Evolutionary conservation across 1,140 invertebrate genomes (phyloP), one percentile per base, ranked within the genome.

Genomic region (Drosophila murphyi): DNA sequence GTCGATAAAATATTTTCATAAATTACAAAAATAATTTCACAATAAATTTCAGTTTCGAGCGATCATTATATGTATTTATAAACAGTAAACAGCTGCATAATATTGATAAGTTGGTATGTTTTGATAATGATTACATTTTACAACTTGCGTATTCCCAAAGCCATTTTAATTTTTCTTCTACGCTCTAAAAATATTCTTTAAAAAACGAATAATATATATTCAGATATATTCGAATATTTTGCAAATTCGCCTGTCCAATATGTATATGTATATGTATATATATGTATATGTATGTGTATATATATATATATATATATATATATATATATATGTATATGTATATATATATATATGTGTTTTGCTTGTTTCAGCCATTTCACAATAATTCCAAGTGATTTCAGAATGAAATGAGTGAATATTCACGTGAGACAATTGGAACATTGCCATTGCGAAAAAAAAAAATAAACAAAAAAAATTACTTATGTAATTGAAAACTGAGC

Each of bases 401-500:
- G 3, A 35, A 59, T 57, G 45, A 32, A 54, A 65, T 51, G 41
- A 32, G 12, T 31, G 12, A 20, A 45, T 34, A 71, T 12, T 88
- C 80, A 88, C 83, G 83, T 83, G 83, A 83, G 65, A 35, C 32
- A 59, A 74, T 77, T 68, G 43, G 47, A 72, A 76, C 52, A 75
- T 82, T 78, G 56, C 20, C 3, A 43, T 62, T 48, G 12, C 7
- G 50, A 32, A 50, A 47, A 35, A 50, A 47, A 35, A 28, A 28
- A 51, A 57, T 41, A 41, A 41, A 3, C 39, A 43, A n/a, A n/a
- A 20, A 20, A 20, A 20, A 20, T 45, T 5, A 37, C 29, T 78
- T 70, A 65, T 64, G 60, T 54, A 63, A 65, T 57, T 63, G 1
- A 32, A 34, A 64, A 57, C 43, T 45, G 8, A 54, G 51, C 56